These are phyloP conservation scores for Zosterops borbonicus DNA, from an alignment of 2,113 vertebrate genomes.

Conservation along the genomic window DNA sequence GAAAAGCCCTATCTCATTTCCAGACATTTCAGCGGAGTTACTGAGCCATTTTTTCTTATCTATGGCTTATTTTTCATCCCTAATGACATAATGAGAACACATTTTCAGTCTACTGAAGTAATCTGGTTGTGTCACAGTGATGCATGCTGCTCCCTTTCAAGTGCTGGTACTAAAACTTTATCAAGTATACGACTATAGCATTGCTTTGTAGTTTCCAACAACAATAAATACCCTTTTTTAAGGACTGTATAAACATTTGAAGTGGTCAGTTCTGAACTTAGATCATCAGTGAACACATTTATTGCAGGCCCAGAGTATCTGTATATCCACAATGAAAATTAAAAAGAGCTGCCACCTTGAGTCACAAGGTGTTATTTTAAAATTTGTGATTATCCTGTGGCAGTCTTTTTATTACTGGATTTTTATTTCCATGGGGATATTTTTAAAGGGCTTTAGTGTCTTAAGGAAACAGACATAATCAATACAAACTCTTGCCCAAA, in stretches of 20 bases:
- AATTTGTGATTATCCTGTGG: neutral
- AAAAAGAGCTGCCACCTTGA: neutral
- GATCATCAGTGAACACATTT: neutral
- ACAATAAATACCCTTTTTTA: neutral
- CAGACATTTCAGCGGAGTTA: neutral
- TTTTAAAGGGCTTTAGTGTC: neutral
- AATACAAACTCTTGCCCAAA: neutral
- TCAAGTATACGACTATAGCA: neutral
- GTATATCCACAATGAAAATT: neutral
- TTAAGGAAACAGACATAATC: neutral
- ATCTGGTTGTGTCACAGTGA: neutral
- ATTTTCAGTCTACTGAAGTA: neutral
- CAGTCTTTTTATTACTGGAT: neutral
- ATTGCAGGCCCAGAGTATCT: neutral
- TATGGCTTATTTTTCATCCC: neutral
- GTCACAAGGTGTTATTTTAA: slow-evolving; percentile 4
- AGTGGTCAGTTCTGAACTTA: neutral
- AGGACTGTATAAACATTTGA: neutral
- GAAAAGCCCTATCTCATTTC: neutral
- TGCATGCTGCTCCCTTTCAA: neutral
- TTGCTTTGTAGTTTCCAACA: neutral
- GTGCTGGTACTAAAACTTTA: neutral
- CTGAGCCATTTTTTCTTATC: neutral
- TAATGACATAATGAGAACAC: neutral
- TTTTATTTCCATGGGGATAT: neutral